phyloP scores from a whole-genome alignment of 2,797 vertebrate genomes.

The Acropternis orthonyx region DNA sequence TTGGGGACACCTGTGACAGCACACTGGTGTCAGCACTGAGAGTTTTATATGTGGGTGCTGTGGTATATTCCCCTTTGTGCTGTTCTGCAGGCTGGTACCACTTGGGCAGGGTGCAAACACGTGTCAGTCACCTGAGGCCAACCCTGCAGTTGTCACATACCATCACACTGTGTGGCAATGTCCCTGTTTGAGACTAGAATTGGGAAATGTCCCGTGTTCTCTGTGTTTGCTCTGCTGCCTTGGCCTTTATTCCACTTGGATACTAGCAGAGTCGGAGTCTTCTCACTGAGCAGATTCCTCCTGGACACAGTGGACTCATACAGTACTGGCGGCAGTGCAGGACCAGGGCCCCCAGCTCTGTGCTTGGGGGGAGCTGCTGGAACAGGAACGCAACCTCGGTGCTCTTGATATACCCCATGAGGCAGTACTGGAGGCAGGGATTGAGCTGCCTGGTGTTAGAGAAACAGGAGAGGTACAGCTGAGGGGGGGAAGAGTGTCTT shows the following conservation, averaged over 20 bases:
- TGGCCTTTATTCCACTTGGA: background rate
- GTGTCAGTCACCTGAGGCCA: background rate
- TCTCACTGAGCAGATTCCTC: background rate
- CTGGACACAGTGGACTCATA: fast-evolving
- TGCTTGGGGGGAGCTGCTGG: background rate
- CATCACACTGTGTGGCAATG: fast-evolving
- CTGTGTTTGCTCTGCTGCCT: background rate
- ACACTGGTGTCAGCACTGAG: fast-evolving
- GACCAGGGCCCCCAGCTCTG: background rate
- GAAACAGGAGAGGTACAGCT: background rate
- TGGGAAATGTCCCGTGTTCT: fast-evolving
- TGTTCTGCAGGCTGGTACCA: background rate
- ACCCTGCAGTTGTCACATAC: background rate
- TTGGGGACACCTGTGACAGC: fast-evolving
- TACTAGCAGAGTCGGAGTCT: background rate
- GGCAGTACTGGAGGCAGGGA: background rate
- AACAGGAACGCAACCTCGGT: fast-evolving
- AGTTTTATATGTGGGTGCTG: fast-evolving
- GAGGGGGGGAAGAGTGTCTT: background rate
- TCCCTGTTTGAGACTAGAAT: background rate
- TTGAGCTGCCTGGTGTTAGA: background rate
- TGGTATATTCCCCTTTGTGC: fast-evolving
- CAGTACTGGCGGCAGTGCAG: background rate
- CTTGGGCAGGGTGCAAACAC: fast-evolving
- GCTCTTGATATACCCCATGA: background rate